Conservation (phyloP, 2,797 vertebrate species). For the Champsocephalus gunnari region DNA sequence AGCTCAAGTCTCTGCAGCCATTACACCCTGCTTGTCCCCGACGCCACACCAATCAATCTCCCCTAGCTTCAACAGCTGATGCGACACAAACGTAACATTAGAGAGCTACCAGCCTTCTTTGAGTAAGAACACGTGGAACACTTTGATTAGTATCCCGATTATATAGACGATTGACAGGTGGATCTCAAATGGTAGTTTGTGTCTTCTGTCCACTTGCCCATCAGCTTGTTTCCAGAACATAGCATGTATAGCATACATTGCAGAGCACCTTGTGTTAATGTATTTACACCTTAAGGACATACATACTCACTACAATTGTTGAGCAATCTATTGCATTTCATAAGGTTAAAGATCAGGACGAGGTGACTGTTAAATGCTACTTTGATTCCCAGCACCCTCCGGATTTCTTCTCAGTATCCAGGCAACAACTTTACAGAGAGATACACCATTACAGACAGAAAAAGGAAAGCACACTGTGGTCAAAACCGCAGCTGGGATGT, state of each 20-base stretch:
- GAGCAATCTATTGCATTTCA: slow-evolving; percentile 18
- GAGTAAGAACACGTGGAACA: background rate
- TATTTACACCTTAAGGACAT: background rate
- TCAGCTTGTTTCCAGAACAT: background rate
- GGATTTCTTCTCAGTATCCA: slow-evolving; percentile 42
- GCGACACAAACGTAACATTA: background rate
- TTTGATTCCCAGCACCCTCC: slow-evolving; percentile 37
- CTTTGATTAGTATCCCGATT: background rate
- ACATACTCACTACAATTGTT: background rate
- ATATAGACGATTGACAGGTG: background rate
- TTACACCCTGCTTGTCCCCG: background rate
- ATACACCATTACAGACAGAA: background rate
- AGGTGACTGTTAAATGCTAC: slow-evolving; percentile 36
- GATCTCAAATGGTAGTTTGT: background rate
- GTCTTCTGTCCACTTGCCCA: background rate
- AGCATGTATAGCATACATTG: background rate
- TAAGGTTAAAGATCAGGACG: background rate
- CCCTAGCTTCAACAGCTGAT: slow-evolving; percentile 25
- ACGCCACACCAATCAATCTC: slow-evolving; percentile 29
- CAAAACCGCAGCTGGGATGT: background rate
- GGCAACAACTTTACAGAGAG: slow-evolving; percentile 37
- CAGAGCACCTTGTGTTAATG: background rate
- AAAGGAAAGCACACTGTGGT: background rate
- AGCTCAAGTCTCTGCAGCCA: background rate
- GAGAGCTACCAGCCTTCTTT: background rate